Evolutionary conservation across 2,888 invertebrate genomes (phyloP), one percentile per base, ranked within the genome.

Genomic region (Drosophila conformis): DNA sequence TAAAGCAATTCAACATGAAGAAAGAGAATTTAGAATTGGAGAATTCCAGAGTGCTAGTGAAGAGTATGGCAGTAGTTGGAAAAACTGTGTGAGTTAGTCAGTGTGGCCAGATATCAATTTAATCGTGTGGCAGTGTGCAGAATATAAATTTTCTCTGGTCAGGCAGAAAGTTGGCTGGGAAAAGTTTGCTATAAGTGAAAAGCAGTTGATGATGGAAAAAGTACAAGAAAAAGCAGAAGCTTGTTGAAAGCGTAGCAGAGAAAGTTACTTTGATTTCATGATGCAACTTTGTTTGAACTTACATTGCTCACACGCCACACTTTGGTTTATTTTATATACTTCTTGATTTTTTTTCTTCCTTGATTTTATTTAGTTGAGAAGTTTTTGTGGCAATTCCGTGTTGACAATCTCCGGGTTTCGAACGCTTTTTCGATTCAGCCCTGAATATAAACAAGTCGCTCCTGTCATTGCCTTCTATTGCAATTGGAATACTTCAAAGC

Each of bases 221-320:
- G 60, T 49, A 49, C 51, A 21, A 36, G 2, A 15, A 6, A 35
- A 29, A 18, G 15, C 21, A 40, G 25, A 36, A 18, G 40, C 36
- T 52, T 80, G 61, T 59, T 54, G 67, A 38, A 53, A 68, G 64
- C 68, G 63, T 65, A 70, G 70, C 74, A 46, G 57, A 68, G 75
- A 87, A 85, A 85, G 79, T 85, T 84, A 77, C 85, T 85, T 82
- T 85, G 89, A 85, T 85, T 85, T 85, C 85, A 81, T 81, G 71
- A 73, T 72, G 76, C 71, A 87, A 89, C 85, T 85, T 85, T 84
- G 69, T 69, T 76, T 63, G 73, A 87, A 85, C 87, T 87, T 77
- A 62, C 69, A 67, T 69, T 78, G 81, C 87, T 80, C 81, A 68
- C 70, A 80, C 78, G 69, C 77, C 61, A 62, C 59, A 67, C 66